phyloP scores from a whole-genome alignment of 2,113 vertebrate genomes.

The Dolichotis patagonum region DNA sequence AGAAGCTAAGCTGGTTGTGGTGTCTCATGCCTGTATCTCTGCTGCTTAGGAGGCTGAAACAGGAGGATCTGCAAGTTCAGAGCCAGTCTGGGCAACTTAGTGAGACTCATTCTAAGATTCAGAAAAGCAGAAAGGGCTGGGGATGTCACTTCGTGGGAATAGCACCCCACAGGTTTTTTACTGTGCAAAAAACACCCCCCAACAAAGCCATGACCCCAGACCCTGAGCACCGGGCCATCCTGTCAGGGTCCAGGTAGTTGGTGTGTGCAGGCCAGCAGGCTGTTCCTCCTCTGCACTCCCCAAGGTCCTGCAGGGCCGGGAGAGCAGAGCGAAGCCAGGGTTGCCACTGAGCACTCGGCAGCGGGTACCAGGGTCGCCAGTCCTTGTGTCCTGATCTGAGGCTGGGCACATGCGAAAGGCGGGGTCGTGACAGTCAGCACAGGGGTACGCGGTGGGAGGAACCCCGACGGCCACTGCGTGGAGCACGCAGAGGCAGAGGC shows the following conservation, averaged over 20 bases:
- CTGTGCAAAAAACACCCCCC: neutral
- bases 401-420: neutral
- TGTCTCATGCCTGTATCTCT: neutral
- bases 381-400: neutral
- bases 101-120: neutral
- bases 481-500: neutral
- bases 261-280: neutral
- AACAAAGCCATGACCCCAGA: neutral
- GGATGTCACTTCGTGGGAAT: neutral
- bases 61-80: neutral
- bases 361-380: neutral
- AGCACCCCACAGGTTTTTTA: neutral
- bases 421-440: accelerated
- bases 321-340: neutral
- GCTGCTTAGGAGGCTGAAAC: neutral
- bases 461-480: neutral
- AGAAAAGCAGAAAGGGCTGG: neutral
- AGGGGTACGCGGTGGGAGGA: neutral
- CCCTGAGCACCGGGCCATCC: neutral
- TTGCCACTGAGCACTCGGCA: neutral
- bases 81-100: neutral
- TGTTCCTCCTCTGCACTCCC: neutral
- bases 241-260: neutral
- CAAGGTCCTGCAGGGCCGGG: neutral
- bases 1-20: neutral